Evolutionary conservation across 2,113 vertebrate genomes (phyloP).

Genomic region (Protomyctophum bolini): DNA sequence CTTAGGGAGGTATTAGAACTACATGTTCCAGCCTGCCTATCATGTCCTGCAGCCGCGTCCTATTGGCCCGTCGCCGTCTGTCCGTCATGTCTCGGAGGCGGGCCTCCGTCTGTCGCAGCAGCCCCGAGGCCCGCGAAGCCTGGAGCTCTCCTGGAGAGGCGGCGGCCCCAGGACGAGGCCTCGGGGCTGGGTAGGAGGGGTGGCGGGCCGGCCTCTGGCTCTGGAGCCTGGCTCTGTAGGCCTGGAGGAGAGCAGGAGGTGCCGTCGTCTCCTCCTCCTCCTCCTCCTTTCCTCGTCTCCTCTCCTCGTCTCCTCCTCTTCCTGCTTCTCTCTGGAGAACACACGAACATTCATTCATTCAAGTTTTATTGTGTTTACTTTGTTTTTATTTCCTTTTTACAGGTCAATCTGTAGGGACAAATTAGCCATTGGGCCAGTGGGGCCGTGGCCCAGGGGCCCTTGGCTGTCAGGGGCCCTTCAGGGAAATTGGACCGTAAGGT

Average conservation of each 20-base stretch:
- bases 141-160: slow-evolving; percentile 14
- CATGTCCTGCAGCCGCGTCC: slow-evolving; percentile 58
- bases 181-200: background rate
- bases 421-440: too few species aligned
- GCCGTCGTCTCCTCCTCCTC: background rate
- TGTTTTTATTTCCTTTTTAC: too few species aligned
- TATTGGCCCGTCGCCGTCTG: slow-evolving; percentile 39
- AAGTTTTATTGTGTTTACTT: too few species aligned
- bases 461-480: too few species aligned
- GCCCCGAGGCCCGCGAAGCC: background rate
- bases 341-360: too few species aligned
- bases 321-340: slow-evolving; percentile 21
- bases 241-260: background rate
- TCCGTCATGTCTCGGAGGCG: slow-evolving; percentile 47
- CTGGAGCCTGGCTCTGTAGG: slow-evolving; percentile 36
- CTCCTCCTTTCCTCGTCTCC: background rate
- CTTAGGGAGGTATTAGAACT: slow-evolving; percentile 61
- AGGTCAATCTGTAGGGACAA: too few species aligned
- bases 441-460: too few species aligned
- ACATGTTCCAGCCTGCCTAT: slow-evolving; percentile 36
- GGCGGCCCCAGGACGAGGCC: fast-evolving
- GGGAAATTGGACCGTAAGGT: too few species aligned
- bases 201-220: background rate
- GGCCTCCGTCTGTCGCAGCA: slow-evolving; percentile 44
- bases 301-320: background rate